Conservation (phyloP, 2,113 vertebrate genomes). For the Callipepla squamata region DNA sequence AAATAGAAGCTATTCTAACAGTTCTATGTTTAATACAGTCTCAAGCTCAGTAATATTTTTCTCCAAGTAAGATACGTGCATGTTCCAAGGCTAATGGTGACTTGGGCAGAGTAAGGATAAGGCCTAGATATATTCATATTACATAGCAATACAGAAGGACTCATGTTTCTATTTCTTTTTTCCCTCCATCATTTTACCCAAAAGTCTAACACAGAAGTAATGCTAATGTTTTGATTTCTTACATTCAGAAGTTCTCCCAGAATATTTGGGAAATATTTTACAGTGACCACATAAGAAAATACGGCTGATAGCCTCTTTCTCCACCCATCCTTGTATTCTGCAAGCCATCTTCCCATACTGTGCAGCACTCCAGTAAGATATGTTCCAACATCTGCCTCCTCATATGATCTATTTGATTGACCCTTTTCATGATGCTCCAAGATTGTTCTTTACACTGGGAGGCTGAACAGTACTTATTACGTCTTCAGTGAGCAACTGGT, state of each 20-base stretch:
- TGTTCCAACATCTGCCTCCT: conserved; percentile 94
- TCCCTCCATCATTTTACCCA: not conserved
- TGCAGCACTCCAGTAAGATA: conserved; percentile 88
- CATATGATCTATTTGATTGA: conserved; percentile 86
- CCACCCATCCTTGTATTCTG: conserved; percentile 47
- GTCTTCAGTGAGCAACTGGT: conserved; percentile 55
- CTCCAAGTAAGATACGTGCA: conserved; percentile 40
- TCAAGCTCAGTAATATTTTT: conserved; percentile 14
- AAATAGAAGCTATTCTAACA: conserved; percentile 49
- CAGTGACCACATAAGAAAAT: conserved; percentile 24
- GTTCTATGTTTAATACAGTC: conserved; percentile 50
- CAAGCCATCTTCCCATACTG: conserved; percentile 76
- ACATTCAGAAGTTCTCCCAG: conserved; percentile 11
- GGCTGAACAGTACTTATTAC: conserved; percentile 21
- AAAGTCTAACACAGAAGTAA: not conserved
- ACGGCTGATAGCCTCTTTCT: conserved; percentile 33
- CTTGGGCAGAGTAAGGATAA: conserved; percentile 36
- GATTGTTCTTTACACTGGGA: conserved; percentile 65
- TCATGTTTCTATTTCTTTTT: not conserved
- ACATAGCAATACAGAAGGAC: not conserved
- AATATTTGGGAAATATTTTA: conserved; percentile 16
- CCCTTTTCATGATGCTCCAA: conserved; percentile 85
- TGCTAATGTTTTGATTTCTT: conserved; percentile 11
- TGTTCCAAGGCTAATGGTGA: conserved; percentile 14
- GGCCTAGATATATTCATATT: not conserved